Percentiles rank a stretch among this genome's conserved stretches.
These are phyloP conservation scores for Yponomeuta plumbellus DNA, from an alignment of 2,888 invertebrate genomes.

Conservation along the genomic window DNA sequence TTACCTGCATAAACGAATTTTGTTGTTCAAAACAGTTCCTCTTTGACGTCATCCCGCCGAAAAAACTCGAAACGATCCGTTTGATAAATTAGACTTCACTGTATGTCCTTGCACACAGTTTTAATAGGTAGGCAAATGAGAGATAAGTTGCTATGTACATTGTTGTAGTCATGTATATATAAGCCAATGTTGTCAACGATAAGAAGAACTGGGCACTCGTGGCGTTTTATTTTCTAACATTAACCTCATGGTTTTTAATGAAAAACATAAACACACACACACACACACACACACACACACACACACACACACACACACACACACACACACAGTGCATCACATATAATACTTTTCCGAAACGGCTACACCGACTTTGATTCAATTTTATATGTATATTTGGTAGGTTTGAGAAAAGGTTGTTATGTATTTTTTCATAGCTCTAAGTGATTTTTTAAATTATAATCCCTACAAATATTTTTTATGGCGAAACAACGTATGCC, in stretches of 20 bases:
- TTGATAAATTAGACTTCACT: constrained; percentile 14
- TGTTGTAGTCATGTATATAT: neutral
- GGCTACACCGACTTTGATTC: too few relatives aligned
- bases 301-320: too few relatives aligned
- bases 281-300: too few relatives aligned
- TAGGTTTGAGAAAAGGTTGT: too few relatives aligned
- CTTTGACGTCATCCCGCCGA: constrained; percentile 47
- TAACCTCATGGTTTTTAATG: neutral
- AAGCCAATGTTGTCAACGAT: neutral
- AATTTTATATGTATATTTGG: too few relatives aligned
- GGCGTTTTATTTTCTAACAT: neutral
- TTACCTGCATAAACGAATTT: constrained; percentile 43
- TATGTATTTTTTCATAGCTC: too few relatives aligned
- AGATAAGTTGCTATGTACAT: neutral
- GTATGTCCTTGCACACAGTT: constrained; percentile 15
- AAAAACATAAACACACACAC: neutral
- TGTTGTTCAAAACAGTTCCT: constrained; percentile 47
- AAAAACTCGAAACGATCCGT: constrained; percentile 7
- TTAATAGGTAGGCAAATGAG: neutral
- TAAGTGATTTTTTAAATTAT: too few relatives aligned
- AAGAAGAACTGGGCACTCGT: neutral
- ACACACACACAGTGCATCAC: too few relatives aligned
- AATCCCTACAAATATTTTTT: too few relatives aligned
- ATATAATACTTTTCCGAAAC: too few relatives aligned
- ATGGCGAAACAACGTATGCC: too few relatives aligned